Evolutionary conservation across 2,797 vertebrate species (phyloP), one percentile per base, ranked within the genome.

Genomic region (Tachyglossus aculeatus): DNA sequence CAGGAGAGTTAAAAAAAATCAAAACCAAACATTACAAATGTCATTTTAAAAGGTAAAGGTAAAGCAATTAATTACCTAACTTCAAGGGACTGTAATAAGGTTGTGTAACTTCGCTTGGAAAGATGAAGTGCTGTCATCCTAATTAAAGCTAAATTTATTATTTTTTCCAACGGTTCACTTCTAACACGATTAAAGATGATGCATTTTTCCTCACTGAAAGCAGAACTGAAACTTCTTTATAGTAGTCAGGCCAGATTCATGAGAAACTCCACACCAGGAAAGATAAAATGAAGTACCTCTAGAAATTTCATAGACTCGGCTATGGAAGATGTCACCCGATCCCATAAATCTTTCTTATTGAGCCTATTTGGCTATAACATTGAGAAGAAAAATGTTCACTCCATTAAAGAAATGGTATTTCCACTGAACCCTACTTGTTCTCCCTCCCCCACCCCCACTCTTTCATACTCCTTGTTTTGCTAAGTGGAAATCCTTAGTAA

Each of bases 61-160:
- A 41, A 16, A 27, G 47, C 60, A 71, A 77, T 48, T 60, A 71
- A 77, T 48, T 52, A 66, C 21, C 15, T 65, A 51, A 62, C 54
- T 19, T 58, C 16, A 63, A 41, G 41, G 34, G 36, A 67, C n/a
- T 67, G 67, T 16, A 64, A n/a, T 21, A 51, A 60, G 55, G 21
- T 9, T 38, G 67, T 67, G 55, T 50, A 16, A 27, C 37, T 65
- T 54, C 45, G 55, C 9, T 64, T 43, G 41, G 48, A 52, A 77
- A 11, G 24, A 71, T 32, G 37, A 43, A 15, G 16, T 37, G 36
- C 50, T 57, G 39, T 10, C 37, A 11, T 44, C 65, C 31, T 27
- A 45, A 73, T 27, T 52, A 37, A n/a, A 67, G 41, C n/a, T 61
- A 25, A 61, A 21, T 33, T 14, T 58, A n/a, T n/a, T n/a, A n/a